A percentile compares a stretch with the other conserved stretches of the same genome.
These are phyloP conservation scores for Penaeus monodon DNA, from an alignment of 2,888 invertebrate genomes.

Conservation along the genomic window DNA sequence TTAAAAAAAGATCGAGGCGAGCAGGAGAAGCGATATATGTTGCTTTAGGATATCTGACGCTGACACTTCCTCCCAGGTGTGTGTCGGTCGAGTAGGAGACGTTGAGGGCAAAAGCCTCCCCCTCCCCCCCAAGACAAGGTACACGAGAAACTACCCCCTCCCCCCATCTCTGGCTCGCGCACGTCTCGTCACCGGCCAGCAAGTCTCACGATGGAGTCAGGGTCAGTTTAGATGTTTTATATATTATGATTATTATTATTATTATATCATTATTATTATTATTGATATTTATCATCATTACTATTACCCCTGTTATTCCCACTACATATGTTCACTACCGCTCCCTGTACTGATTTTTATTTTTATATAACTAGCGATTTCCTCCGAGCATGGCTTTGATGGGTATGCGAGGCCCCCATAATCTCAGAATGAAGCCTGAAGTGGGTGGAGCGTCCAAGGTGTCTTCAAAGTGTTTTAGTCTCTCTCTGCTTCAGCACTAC, in stretches of 20 bases:
- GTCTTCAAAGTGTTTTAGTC: background rate
- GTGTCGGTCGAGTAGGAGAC: no score
- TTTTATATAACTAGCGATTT: no score
- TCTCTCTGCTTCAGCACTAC: background rate
- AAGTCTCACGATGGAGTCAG: background rate
- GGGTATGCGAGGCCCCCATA: no score
- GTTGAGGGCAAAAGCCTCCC: no score
- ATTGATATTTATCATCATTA: background rate
- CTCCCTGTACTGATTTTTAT: background rate
- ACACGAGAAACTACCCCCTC: no score
- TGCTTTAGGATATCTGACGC: no score
- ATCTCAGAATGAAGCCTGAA: no score
- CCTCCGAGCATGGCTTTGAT: no score
- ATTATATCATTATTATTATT: background rate
- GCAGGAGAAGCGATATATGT: no score
- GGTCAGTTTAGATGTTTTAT: background rate
- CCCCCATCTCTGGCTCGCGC: background rate
- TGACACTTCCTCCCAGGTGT: no score
- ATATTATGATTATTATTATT: background rate
- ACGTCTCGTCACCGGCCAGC: background rate
- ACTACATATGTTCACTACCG: constrained; percentile 4
- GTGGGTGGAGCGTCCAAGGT: background rate
- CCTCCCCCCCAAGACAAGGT: no score
- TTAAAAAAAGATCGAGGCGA: no score
- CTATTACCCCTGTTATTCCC: background rate